Percentiles rank a stretch among this genome's conserved stretches.
Evolutionary conservation across 2,113 vertebrate species (phyloP).

Genomic region (Propithecus coquereli): DNA sequence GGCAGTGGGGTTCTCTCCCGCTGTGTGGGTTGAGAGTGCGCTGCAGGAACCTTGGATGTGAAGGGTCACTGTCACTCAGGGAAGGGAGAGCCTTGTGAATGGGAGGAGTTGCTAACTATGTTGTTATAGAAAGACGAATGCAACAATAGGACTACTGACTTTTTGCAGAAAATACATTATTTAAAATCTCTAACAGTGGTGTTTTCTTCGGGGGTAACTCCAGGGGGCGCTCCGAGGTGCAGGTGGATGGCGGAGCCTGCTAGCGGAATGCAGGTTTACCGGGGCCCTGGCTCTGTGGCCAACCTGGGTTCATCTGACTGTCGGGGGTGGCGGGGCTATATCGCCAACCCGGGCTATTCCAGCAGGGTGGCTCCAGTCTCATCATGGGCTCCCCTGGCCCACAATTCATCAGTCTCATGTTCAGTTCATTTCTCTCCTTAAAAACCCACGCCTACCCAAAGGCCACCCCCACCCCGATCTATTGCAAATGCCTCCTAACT

Average conservation of each 20-base stretch:
- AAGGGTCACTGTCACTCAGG: neutral
- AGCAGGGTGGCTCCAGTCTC: neutral
- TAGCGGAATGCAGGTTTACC: fast-evolving
- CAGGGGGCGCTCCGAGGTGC: neutral
- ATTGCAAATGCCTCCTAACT: neutral
- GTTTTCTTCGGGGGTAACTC: neutral
- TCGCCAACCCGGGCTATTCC: neutral
- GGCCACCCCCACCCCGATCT: neutral
- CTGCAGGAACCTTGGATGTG: neutral
- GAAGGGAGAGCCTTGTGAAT: neutral
- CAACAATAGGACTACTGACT: neutral
- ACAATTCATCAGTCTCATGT: neutral
- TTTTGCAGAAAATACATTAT: neutral
- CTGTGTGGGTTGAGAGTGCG: fast-evolving
- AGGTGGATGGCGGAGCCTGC: too few relatives aligned
- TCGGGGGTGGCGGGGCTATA: too few relatives aligned
- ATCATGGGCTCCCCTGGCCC: neutral
- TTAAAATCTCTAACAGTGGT: neutral
- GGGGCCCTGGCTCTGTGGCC: neutral
- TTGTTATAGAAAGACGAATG: neutral
- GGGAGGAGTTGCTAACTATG: neutral
- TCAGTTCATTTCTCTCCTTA: neutral
- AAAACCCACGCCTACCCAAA: neutral
- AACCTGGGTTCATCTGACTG: neutral
- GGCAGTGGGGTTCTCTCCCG: neutral